A percentile compares a stretch with the other conserved stretches of the same genome.
These are phyloP conservation scores for Gymnothorax javanicus DNA, from an alignment of 2,797 vertebrate genomes.

Conservation along the genomic window DNA sequence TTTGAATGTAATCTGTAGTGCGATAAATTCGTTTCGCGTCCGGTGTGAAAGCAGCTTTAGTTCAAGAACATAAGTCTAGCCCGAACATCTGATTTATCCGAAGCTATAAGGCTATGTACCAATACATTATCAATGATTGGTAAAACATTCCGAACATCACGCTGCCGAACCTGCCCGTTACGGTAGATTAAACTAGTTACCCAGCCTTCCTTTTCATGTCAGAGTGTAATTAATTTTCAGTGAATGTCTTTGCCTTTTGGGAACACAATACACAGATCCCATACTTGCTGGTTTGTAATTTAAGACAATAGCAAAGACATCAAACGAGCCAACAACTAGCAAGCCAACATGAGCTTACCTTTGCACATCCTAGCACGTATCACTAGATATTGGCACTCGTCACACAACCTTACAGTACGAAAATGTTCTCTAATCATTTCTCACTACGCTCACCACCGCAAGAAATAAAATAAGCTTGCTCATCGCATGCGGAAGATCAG, in stretches of 20 bases:
- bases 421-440: neutral
- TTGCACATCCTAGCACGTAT: neutral
- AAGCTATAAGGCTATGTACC: neutral
- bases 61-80: no score
- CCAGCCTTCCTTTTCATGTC: neutral
- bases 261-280: slow-evolving; percentile 8
- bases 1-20: no score
- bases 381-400: neutral
- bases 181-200: no score
- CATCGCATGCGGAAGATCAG: neutral
- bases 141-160: neutral
- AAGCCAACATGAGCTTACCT: neutral
- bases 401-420: neutral
- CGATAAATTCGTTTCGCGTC: no score
- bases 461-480: neutral
- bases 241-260: neutral
- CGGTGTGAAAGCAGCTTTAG: no score
- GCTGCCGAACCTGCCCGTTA: neutral
- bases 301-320: neutral
- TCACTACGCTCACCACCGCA: neutral
- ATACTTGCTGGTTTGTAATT: slow-evolving; percentile 10
- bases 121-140: neutral
- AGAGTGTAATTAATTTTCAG: neutral
- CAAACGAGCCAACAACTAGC: neutral
- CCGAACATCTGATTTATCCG: no score